Percentiles rank a stretch among this genome's conserved stretches.
Conservation (phyloP, 2,888 invertebrate genomes). For the Saturnia japonica region DNA sequence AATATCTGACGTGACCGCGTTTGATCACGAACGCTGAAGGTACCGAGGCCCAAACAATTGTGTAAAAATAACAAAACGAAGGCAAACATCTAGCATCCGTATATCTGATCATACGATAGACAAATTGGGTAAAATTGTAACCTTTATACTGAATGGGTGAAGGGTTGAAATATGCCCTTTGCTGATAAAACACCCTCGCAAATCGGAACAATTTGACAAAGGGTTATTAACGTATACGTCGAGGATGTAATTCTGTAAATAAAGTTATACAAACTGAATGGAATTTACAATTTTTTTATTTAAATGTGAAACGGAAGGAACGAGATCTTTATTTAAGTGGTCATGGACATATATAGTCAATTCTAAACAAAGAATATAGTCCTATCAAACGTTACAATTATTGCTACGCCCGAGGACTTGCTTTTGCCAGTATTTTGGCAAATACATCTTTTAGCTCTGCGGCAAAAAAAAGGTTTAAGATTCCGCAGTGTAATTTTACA, state of each 20-base stretch:
- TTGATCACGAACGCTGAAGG: constrained; percentile 55
- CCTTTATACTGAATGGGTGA: constrained; percentile 13
- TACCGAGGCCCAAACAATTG: constrained; percentile 44
- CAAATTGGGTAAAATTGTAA: constrained; percentile 16
- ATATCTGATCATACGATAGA: constrained; percentile 31
- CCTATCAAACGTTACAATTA: background rate
- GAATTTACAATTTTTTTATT: constrained; percentile 5
- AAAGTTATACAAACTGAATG: background rate
- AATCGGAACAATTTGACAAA: constrained; percentile 44
- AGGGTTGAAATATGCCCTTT: constrained; percentile 26
- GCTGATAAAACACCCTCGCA: constrained; percentile 39
- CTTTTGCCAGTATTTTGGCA: too few relatives aligned
- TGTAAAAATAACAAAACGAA: constrained; percentile 53
- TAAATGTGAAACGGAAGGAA: constrained; percentile 9
- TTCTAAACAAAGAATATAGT: background rate
- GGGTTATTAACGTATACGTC: constrained; percentile 46
- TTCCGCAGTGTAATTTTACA: too few relatives aligned
- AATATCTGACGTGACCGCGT: constrained; percentile 57
- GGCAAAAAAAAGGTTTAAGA: too few relatives aligned
- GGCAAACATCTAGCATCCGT: constrained; percentile 44
- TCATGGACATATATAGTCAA: background rate
- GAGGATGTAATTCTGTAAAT: constrained; percentile 27
- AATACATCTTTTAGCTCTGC: too few relatives aligned
- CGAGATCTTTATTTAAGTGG: background rate
- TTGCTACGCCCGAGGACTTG: too few relatives aligned